Percentiles rank a stretch among this genome's conserved stretches.
phyloP scores from a whole-genome alignment of 2,113 vertebrate species.

The Lepus timidus region DNA sequence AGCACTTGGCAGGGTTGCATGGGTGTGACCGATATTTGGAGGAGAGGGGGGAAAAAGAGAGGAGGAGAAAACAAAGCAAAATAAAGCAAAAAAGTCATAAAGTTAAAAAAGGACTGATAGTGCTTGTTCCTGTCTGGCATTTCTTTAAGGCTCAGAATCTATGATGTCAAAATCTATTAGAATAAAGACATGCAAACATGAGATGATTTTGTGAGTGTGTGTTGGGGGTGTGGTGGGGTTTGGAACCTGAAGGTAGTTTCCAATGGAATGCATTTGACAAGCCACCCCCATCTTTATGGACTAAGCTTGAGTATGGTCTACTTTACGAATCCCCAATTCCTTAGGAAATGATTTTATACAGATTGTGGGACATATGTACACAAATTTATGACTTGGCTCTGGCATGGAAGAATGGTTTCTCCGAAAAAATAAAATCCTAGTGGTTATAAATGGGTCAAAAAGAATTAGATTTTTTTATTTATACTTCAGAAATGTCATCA shows the following conservation, averaged over 20 bases:
- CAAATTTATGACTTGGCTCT: conserved; percentile 77
- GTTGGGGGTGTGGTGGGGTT: neutral
- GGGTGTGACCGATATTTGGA: neutral
- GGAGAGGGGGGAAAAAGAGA: neutral
- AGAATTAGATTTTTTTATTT: conserved; percentile 92
- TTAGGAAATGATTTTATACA: conserved; percentile 77
- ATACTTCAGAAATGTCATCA: conserved; percentile 91
- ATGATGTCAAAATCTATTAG: conserved; percentile 54
- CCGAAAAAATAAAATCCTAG: conserved; percentile 88
- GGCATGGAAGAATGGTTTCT: conserved; percentile 82
- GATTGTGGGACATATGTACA: conserved; percentile 61
- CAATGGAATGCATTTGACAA: conserved; percentile 39
- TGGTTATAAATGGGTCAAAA: conserved; percentile 91
- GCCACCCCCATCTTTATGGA: conserved; percentile 2
- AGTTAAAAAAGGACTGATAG: conserved; percentile 4
- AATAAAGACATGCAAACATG: conserved; percentile 22
- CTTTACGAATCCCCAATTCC: conserved; percentile 53
- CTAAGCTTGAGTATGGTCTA: conserved; percentile 46
- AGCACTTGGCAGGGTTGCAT: neutral
- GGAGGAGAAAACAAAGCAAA: neutral
- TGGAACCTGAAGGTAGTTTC: neutral
- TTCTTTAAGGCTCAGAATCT: conserved; percentile 52
- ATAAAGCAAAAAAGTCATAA: neutral
- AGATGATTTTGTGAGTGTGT: neutral
- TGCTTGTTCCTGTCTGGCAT: neutral